Percentiles rank a stretch among this genome's conserved stretches.
These are phyloP conservation scores for Mylabris sibirica DNA, from an alignment of 2,888 invertebrate genomes.

Conservation along the genomic window DNA sequence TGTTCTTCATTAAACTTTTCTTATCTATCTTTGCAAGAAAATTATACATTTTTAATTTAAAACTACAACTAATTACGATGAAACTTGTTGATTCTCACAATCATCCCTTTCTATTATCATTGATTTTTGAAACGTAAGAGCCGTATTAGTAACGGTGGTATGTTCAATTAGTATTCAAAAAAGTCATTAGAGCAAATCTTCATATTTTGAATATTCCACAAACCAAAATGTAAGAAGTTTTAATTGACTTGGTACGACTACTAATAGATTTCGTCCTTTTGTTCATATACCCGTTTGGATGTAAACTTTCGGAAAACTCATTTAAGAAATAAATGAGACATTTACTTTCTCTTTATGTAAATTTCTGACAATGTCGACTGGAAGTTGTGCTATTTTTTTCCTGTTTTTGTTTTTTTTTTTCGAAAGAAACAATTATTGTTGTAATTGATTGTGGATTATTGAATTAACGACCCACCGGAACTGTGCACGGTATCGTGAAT, in stretches of 20 bases:
- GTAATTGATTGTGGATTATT: neutral
- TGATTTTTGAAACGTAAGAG: no score
- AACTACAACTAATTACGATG: no score
- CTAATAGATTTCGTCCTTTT: neutral
- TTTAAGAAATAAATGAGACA: neutral
- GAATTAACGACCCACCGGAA: neutral
- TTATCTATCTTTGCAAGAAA: neutral
- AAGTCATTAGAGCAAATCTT: neutral
- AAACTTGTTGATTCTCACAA: neutral
- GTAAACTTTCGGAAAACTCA: neutral
- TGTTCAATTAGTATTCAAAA: neutral
- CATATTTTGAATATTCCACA: neutral
- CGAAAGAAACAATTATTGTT: neutral
- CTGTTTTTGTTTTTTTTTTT: no score
- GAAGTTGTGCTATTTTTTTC: no score
- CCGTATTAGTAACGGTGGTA: no score
- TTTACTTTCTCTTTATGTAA: neutral
- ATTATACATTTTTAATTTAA: no score
- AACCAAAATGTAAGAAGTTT: neutral
- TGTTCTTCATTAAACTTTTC: neutral
- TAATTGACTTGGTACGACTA: neutral
- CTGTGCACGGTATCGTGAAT: constrained; percentile 17
- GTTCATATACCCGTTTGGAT: neutral
- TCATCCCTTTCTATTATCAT: no score
- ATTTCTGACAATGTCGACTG: neutral